These are phyloP conservation scores for Macrosiphum euphorbiae DNA, from an alignment of 2,888 invertebrate species.

Conservation along the genomic window DNA sequence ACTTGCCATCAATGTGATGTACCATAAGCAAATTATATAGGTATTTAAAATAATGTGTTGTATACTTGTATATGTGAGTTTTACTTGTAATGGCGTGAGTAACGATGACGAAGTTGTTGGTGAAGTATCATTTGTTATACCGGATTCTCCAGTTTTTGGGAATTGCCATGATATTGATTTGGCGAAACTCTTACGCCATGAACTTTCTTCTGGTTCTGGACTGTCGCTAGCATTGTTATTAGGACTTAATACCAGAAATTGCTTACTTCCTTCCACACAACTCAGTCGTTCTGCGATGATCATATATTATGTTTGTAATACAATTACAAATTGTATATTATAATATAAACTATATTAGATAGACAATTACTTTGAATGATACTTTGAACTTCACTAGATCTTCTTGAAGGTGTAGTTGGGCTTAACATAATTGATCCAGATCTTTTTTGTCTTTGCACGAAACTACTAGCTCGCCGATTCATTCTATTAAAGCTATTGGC, in stretches of 20 bases:
- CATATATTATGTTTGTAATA: not conserved
- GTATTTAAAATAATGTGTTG: not conserved
- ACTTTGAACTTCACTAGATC: constrained; percentile 56
- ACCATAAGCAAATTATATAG: too few relatives aligned
- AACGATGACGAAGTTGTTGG: constrained; percentile 59
- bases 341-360: not conserved
- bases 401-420: constrained; percentile 58
- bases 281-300: constrained; percentile 51
- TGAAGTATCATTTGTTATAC: constrained; percentile 50
- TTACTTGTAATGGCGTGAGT: constrained; percentile 60
- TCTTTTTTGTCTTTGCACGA: constrained; percentile 62
- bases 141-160: constrained; percentile 57
- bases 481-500: constrained; percentile 61
- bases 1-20: too few relatives aligned
- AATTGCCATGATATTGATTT: constrained; percentile 65
- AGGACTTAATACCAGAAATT: constrained; percentile 57
- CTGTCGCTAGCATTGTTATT: constrained; percentile 47
- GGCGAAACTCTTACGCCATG: constrained; percentile 61
- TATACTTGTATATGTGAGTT: not conserved
- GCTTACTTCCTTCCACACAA: constrained; percentile 61
- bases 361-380: constrained; percentile 56
- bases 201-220: constrained; percentile 55
- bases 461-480: constrained; percentile 61
- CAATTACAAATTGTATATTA: not conserved
- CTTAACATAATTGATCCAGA: constrained; percentile 54